A percentile compares a stretch with the other conserved stretches of the same genome.
Evolutionary conservation across 2,113 vertebrate genomes (phyloP).

Genomic region (Ornithorhynchus anatinus): DNA sequence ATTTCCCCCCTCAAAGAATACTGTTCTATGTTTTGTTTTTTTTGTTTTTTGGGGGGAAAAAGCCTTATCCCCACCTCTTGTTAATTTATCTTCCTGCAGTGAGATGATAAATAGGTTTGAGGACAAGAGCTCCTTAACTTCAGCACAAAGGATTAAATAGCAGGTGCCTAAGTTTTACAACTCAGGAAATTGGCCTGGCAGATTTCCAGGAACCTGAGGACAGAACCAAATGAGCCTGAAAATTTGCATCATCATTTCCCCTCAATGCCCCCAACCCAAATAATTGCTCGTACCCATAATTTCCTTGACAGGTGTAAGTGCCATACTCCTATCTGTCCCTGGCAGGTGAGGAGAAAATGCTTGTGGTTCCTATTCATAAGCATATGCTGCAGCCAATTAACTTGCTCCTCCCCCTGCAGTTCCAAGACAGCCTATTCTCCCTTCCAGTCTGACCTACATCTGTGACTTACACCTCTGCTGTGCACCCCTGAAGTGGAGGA

Average conservation of each 20-base stretch:
- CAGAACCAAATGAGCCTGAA: slow-evolving; percentile 1
- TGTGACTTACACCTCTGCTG: background rate
- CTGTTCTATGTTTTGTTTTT: no score
- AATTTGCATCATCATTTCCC: background rate
- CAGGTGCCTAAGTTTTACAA: background rate
- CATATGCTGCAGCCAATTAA: background rate
- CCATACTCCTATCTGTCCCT: background rate
- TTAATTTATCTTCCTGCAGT: background rate
- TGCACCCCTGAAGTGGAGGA: no score
- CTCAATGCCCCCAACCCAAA: background rate
- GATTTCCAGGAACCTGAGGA: background rate
- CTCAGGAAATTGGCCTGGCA: background rate
- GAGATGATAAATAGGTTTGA: background rate
- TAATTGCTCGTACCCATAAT: background rate
- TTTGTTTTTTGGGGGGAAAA: background rate
- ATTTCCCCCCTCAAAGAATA: no score
- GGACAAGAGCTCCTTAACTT: background rate
- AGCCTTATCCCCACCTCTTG: background rate
- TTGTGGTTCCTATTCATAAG: background rate
- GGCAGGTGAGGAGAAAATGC: background rate
- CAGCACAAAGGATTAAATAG: background rate
- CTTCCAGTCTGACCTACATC: background rate
- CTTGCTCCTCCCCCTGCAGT: background rate
- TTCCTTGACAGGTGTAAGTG: background rate
- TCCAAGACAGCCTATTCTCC: background rate